Percentiles rank a stretch among this genome's conserved stretches.
Evolutionary conservation across 2,888 invertebrate genomes (phyloP).

Genomic region (Malthinus seriepunctatus): DNA sequence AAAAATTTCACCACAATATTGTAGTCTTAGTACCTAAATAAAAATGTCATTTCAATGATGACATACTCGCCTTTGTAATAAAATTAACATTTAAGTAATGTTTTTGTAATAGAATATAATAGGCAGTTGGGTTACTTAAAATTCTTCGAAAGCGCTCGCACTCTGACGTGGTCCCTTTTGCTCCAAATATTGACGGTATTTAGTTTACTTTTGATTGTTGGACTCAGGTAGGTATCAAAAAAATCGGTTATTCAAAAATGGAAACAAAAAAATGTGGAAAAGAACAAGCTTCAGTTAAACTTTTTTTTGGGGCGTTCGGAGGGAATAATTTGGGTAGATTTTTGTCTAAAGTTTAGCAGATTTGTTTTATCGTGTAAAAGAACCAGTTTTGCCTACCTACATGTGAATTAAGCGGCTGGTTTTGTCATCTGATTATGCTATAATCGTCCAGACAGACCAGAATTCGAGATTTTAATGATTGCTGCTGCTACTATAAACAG

Average conservation of each 20-base stretch:
- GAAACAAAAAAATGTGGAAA: neutral
- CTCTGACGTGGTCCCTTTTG: too few species aligned
- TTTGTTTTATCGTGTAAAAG: slow-evolving; percentile 12
- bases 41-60: neutral
- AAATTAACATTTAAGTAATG: neutral
- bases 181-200: too few species aligned
- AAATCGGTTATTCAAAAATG: neutral
- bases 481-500: slow-evolving; percentile 15
- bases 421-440: slow-evolving; percentile 19
- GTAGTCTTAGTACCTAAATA: neutral
- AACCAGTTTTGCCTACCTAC: slow-evolving; percentile 22
- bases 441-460: slow-evolving; percentile 17
- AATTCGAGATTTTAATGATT: slow-evolving; percentile 15
- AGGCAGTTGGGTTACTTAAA: too few species aligned
- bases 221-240: too few species aligned
- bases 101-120: neutral
- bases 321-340: slow-evolving; percentile 13
- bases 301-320: neutral
- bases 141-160: too few species aligned
- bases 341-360: slow-evolving; percentile 6
- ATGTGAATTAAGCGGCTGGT: slow-evolving; percentile 15
- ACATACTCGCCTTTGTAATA: neutral
- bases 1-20: slow-evolving; percentile 4
- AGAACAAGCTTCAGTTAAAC: neutral
- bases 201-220: too few species aligned